Evolutionary conservation across 2,888 invertebrate species (phyloP), one percentile per base, ranked within the genome.

Genomic region (Ischnus inquisitorius): DNA sequence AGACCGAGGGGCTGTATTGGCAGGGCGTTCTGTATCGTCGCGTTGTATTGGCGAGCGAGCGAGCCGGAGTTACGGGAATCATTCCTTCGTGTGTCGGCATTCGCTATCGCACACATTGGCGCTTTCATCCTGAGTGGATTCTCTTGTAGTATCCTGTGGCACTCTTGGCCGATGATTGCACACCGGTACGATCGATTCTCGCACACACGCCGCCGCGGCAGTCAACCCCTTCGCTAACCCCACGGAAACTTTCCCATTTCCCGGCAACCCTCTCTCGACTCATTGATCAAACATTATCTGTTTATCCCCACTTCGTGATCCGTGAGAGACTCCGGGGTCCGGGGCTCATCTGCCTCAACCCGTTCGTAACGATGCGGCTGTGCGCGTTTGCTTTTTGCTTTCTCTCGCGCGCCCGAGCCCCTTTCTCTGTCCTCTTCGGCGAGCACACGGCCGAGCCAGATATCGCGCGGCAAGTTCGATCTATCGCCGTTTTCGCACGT

Each of bases 211-310:
- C 22, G 14, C 14, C 14, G 43, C 54, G 60, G 62, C 46, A 64
- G 74, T 65, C 72, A 65, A 82, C 76, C 79, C 75, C 68, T 79
- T 83, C 51, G 43, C 83, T 16, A 62, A 64, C 71, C 71, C 41
- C 22, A 39, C 69, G 60, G 64, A 72, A 77, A 71, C 71, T 62
- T 54, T 41, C n/a, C 22, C 16, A 22, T 12, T 48, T 28, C 83
- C 64, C 75, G 77, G 48, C 57, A 71, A 76, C 71, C 77, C 74
- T 64, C 77, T 75, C 67, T 74, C 81, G 77, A 85, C 85, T 89
- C 90, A 88, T 90, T 89, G 89, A 90, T 90, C 90, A 91, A 90
- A 90, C 90, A 87, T 82, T 88, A 88, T 88, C 89, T 87, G 84
- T 82, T 87, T 81, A 86, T 86, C 83, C 86, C 85, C 83, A 77